These are phyloP conservation scores for Strigamia transsilvanica DNA, from an alignment of 2,888 invertebrate species.

Conservation along the genomic window DNA sequence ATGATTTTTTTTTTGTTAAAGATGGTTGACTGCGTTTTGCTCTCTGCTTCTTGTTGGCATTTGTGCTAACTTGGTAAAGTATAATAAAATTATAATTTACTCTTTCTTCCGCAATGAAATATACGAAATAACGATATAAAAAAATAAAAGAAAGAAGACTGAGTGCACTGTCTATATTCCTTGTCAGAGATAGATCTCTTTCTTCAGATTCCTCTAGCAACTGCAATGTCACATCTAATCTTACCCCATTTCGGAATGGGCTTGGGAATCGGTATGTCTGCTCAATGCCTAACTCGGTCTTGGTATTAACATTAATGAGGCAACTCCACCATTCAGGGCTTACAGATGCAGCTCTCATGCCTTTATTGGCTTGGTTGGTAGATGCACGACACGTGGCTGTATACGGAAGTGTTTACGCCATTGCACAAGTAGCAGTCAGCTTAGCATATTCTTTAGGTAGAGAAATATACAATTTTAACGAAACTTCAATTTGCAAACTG, in stretches of 20 bases:
- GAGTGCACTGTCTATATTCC: slow-evolving; percentile 10
- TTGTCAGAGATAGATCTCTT: slow-evolving; percentile 27
- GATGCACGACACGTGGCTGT: slow-evolving; percentile 69
- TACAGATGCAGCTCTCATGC: slow-evolving; percentile 81
- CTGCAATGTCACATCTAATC: slow-evolving; percentile 71
- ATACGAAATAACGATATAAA: background rate
- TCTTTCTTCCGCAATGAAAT: background rate
- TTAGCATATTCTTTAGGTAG: slow-evolving; percentile 73
- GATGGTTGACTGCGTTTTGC: slow-evolving; percentile 72
- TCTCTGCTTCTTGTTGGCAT: slow-evolving; percentile 73
- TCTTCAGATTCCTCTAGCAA: slow-evolving; percentile 72
- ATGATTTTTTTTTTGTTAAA: slow-evolving; percentile 59
- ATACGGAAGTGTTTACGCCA: slow-evolving; percentile 82
- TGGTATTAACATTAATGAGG: slow-evolving; percentile 9
- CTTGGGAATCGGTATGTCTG: slow-evolving; percentile 75
- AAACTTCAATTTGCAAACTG: too few relatives aligned
- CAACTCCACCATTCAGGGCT: slow-evolving; percentile 64
- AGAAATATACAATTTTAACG: background rate
- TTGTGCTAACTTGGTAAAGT: slow-evolving; percentile 71
- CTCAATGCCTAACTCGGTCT: background rate
- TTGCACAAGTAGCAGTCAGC: slow-evolving; percentile 83
- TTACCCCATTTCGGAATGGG: slow-evolving; percentile 82
- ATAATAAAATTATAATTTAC: slow-evolving; percentile 22
- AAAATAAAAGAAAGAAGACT: slow-evolving; percentile 3
- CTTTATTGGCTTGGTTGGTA: slow-evolving; percentile 77